Percentiles rank a stretch among this genome's conserved stretches.
Evolutionary conservation across 2,888 invertebrate species (phyloP).

Genomic region (Eubasilissa splendida): DNA sequence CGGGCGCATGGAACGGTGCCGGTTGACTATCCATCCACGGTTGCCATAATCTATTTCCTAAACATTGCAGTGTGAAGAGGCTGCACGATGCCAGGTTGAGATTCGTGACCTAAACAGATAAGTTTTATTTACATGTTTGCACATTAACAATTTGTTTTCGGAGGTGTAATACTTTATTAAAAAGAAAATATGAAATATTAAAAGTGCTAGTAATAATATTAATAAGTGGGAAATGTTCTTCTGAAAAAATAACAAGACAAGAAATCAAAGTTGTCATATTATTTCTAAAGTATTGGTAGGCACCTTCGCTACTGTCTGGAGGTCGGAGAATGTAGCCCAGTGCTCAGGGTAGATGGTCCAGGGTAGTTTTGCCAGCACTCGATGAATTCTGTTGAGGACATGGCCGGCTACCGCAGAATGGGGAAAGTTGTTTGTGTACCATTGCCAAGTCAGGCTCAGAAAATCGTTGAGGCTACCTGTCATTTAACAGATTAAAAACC

Average conservation of each 20-base stretch:
- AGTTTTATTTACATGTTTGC: too few species aligned
- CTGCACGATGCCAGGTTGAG: conserved; percentile 46
- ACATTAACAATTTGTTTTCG: too few species aligned
- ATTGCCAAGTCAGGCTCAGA: conserved; percentile 55
- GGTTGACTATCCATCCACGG: conserved; percentile 45
- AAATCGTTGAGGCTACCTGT: conserved; percentile 54
- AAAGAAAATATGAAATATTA: too few species aligned
- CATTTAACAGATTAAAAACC: too few species aligned
- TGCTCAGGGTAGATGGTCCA: conserved; percentile 45
- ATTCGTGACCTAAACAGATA: conserved; percentile 40
- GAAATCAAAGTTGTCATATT: background rate
- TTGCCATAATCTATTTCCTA: conserved; percentile 48
- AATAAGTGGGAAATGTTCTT: too few species aligned
- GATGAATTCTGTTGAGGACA: conserved; percentile 48
- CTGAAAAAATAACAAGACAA: too few species aligned
- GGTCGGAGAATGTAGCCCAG: conserved; percentile 53
- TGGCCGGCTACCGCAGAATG: conserved; percentile 40
- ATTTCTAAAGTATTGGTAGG: background rate
- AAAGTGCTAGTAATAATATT: too few species aligned
- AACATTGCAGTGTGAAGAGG: conserved; percentile 48
- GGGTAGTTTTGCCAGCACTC: conserved; percentile 49
- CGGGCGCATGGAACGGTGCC: conserved; percentile 31
- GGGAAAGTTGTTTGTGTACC: conserved; percentile 51
- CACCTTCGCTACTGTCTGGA: conserved; percentile 52
- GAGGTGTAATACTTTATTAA: too few species aligned